Evolutionary conservation across 2,888 invertebrate genomes (phyloP), one percentile per base, ranked within the genome.

Genomic region (Acronicta alni): DNA sequence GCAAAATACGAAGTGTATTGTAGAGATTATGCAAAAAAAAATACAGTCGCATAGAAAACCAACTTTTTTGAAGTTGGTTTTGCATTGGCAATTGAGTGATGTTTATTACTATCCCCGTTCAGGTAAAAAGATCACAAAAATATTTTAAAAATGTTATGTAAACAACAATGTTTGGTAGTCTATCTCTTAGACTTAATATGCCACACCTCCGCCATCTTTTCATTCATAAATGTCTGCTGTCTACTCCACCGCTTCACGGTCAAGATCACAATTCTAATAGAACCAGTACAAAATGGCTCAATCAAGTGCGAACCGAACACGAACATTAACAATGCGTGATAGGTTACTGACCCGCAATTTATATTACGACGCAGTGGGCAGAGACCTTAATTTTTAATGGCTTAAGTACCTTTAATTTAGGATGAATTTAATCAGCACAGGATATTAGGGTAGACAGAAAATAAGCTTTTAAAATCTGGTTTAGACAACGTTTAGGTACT

Each of bases 351-450:
- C 55, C 57, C 14, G 30, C 14, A 41, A 39, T 47, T 23, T 10
- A 26, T 18, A n/a, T 51, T 47, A 53, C 38, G 17, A 10, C 8
- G 10, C 23, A 62, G 72, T 75, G 52, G 67, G 55, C 58, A 57
- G 41, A 8, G 3, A 17, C 10, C 59, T 62, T 70, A 66, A 75
- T 62, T 45, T 57, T 51, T 54, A 66, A 58, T 57, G 52, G 15
- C 26, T 41, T 35, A 23, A 47, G 20, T 43, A 37, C 15, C 15
- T 51, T 44, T 52, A 35, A 52, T 30, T 55, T 54, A 59, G 53
- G 23, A 42, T 15, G 47, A 51, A 54, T 72, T 61, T 59, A 57
- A 62, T 59, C 58, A 18, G 6, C 10, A 10, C 57, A 46, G 67
- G 75, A 71, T 49, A 62, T 67, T 59, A 26, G 18, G n/a, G 35